These are phyloP conservation scores for Hapalemur alaotrensis DNA, from an alignment of 2,797 vertebrate genomes.

Conservation along the genomic window DNA sequence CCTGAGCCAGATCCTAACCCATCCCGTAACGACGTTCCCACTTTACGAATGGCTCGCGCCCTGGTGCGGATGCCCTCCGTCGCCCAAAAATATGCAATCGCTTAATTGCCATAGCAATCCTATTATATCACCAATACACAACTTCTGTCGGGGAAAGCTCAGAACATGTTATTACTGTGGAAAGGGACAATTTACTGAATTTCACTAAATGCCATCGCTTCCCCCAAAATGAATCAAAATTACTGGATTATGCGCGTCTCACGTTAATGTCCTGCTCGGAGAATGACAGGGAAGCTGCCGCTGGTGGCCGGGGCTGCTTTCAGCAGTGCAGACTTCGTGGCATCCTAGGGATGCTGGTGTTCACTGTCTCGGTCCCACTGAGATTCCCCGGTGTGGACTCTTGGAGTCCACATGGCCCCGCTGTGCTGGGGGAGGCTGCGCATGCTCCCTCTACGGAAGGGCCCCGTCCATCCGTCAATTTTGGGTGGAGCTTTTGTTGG, in stretches of 20 bases:
- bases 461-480: background rate
- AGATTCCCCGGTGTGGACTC: background rate
- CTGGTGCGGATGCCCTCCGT: constrained; percentile 77
- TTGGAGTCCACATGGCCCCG: too few species aligned
- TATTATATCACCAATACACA: constrained; percentile 84
- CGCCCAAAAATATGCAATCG: constrained; percentile 84
- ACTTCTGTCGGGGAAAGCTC: constrained; percentile 81
- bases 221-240: constrained; percentile 80
- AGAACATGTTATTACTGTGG: constrained; percentile 81
- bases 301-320: constrained; percentile 34
- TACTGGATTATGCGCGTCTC: constrained; percentile 76
- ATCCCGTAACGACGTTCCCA: constrained; percentile 58
- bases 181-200: constrained; percentile 84
- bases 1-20: constrained; percentile 70
- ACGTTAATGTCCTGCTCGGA: constrained; percentile 68
- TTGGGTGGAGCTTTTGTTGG: background rate
- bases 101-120: constrained; percentile 86
- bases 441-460: background rate
- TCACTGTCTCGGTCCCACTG: background rate
- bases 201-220: constrained; percentile 76
- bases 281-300: constrained; percentile 55
- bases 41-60: constrained; percentile 80
- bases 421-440: background rate
- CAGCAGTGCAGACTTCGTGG: background rate
- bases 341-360: background rate